Percentiles rank a stretch among this genome's conserved stretches.
phyloP scores from a whole-genome alignment of 2,888 invertebrate genomes.

The Campaea margaritaria region DNA sequence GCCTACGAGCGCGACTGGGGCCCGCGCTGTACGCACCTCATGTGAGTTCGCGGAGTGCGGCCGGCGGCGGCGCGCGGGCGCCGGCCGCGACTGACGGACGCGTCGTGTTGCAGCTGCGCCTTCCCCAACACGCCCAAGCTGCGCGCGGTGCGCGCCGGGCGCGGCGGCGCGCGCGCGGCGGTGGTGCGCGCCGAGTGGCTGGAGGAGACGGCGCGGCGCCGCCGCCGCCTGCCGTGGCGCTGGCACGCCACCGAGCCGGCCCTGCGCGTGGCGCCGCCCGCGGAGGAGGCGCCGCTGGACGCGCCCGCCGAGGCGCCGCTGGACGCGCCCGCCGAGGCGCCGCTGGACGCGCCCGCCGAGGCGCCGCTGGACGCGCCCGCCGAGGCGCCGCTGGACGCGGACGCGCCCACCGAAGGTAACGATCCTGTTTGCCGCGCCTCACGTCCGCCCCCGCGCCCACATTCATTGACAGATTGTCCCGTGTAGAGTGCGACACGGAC shows the following conservation, averaged over 20 bases:
- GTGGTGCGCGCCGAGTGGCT: constrained; percentile 92
- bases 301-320: background rate
- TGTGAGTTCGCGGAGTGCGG: constrained; percentile 91
- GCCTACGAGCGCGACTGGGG: constrained; percentile 78
- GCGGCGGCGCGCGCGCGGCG: constrained; percentile 84
- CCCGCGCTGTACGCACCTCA: constrained; percentile 92
- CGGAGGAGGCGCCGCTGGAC: constrained; percentile 72
- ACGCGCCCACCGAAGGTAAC: no score
- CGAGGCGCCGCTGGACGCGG: no score
- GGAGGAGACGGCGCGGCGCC: constrained; percentile 82
- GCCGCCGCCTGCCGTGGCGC: constrained; percentile 88
- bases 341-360: no score
- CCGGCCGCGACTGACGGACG: constrained; percentile 81
- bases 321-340: no score
- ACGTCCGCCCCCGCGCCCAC: no score
- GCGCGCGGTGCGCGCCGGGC: constrained; percentile 70
- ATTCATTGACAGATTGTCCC: no score
- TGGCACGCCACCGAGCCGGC: constrained; percentile 84
- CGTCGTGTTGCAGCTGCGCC: constrained; percentile 90
- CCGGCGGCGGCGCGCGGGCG: constrained; percentile 89
- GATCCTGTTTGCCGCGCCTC: no score
- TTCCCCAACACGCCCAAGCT: constrained; percentile 96
- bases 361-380: no score
- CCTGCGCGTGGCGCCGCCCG: constrained; percentile 44
- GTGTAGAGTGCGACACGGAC: constrained; percentile 82